Evolutionary conservation across 2,113 vertebrate species (phyloP).

Genomic region (Dolichallabes microphthalmus): DNA sequence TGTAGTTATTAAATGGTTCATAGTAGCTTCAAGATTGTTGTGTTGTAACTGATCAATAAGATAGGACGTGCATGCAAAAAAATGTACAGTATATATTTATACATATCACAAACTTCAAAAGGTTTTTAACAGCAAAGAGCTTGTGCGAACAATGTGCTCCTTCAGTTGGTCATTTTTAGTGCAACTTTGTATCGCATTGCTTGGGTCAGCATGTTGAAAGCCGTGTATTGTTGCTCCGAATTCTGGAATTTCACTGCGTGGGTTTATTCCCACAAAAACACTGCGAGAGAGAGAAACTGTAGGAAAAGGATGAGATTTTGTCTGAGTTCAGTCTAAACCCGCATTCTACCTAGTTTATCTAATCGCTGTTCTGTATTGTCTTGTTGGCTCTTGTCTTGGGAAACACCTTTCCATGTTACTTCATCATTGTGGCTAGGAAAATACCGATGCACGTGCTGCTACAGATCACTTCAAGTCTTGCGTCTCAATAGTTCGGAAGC

Average conservation of each 20-base stretch:
- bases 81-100: not conserved
- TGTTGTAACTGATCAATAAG: not conserved
- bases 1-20: not conserved
- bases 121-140: not conserved
- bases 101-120: not conserved
- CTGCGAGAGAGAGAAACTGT: not conserved
- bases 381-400: not conserved
- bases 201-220: constrained; percentile 18
- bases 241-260: constrained; percentile 2
- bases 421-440: not conserved
- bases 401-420: not conserved
- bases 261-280: not conserved
- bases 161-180: not conserved
- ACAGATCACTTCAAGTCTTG: not conserved
- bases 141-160: not conserved
- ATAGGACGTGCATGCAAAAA: not conserved
- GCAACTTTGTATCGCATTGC: not conserved
- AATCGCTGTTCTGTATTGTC: not conserved
- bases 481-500: not conserved
- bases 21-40: not conserved
- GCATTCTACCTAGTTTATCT: not conserved
- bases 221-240: constrained; percentile 10
- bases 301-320: not conserved
- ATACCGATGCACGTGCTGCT: not conserved
- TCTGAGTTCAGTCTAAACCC: not conserved